Evolutionary conservation across 2,888 invertebrate species (phyloP).

Genomic region (Calliphora vomitoria): DNA sequence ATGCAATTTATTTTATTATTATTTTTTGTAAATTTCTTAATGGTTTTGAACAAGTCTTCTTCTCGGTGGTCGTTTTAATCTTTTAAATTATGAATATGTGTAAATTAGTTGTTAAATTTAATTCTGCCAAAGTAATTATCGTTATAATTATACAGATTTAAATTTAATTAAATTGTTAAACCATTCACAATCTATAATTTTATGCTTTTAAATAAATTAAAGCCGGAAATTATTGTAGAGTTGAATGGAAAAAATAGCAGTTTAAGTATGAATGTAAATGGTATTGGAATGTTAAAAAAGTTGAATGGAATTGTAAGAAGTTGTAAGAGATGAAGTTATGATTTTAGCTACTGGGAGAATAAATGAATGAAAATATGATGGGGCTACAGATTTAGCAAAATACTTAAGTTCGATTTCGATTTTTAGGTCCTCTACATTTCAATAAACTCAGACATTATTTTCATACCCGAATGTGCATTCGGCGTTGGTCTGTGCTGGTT

Average conservation of each 20-base stretch:
- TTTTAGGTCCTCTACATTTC: too few relatives aligned
- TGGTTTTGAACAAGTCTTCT: too few relatives aligned
- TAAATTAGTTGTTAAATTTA: conserved; percentile 54
- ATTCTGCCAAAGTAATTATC: conserved; percentile 36
- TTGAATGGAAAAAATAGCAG: background rate
- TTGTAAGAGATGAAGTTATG: background rate
- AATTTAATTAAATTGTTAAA: conserved; percentile 51
- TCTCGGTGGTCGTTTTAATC: conserved; percentile 45
- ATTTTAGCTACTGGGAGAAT: too few relatives aligned
- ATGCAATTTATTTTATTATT: background rate
- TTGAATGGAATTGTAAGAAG: background rate
- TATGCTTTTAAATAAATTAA: conserved; percentile 17
- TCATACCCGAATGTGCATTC: too few relatives aligned
- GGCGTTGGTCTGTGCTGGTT: too few relatives aligned
- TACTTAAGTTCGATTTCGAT: too few relatives aligned
- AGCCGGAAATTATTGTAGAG: conserved; percentile 50
- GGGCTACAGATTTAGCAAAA: too few relatives aligned
- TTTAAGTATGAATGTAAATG: background rate
- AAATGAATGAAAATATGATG: too few relatives aligned
- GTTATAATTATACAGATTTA: conserved; percentile 29
- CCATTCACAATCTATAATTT: conserved; percentile 35
- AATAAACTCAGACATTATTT: too few relatives aligned
- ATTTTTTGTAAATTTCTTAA: too few relatives aligned
- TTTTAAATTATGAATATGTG: conserved; percentile 64
- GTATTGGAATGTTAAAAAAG: background rate